Conservation (phyloP, 2,113 vertebrate species). For the Prionailurus viverrinus region DNA sequence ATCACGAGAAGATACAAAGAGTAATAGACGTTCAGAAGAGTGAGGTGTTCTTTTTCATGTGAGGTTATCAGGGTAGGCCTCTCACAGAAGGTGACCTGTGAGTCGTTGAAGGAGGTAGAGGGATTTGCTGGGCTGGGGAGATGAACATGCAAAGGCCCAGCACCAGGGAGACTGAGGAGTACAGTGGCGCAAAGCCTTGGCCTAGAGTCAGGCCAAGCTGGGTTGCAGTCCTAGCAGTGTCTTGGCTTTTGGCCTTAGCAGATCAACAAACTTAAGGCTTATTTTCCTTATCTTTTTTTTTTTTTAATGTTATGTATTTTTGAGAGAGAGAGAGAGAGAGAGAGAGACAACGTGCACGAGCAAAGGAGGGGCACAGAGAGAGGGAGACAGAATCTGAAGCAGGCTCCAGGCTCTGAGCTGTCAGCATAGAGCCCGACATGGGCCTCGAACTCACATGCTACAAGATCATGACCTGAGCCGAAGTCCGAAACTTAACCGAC, state of each 20-base stretch:
- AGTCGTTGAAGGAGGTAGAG: not conserved
- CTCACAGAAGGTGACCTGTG: not conserved
- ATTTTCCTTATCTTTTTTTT: not conserved
- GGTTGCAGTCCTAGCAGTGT: not conserved
- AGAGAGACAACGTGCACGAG: too few species aligned
- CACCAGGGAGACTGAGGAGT: not conserved
- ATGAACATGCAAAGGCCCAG: not conserved
- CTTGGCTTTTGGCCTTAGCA: not conserved
- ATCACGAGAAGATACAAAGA: not conserved
- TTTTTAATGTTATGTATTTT: too few species aligned
- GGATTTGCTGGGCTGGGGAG: not conserved
- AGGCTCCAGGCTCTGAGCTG: too few species aligned
- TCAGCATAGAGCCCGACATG: too few species aligned
- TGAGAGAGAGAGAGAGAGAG: too few species aligned
- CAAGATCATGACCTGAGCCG: too few species aligned
- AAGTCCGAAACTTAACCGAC: too few species aligned
- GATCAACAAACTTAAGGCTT: not conserved
- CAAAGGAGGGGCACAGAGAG: too few species aligned
- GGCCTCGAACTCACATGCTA: too few species aligned
- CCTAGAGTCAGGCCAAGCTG: not conserved
- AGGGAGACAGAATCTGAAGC: too few species aligned
- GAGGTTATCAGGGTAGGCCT: not conserved
- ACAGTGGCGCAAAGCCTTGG: not conserved
- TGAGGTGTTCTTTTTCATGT: not conserved
- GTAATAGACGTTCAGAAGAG: not conserved